These are phyloP conservation scores for Xerus inauris DNA, from an alignment of 2,113 vertebrate genomes.

Conservation along the genomic window DNA sequence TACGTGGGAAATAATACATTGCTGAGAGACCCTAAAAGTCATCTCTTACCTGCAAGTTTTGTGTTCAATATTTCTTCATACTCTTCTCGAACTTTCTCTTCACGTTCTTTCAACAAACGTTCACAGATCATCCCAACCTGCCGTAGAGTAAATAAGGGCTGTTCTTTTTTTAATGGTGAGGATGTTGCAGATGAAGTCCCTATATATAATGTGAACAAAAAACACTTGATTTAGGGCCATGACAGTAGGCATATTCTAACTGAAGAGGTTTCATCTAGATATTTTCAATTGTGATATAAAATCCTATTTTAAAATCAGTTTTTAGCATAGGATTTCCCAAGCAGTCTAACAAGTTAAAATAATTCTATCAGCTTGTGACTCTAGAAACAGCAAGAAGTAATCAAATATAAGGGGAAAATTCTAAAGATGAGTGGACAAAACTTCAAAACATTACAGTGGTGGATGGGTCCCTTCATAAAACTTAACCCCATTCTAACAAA, in stretches of 20 bases:
- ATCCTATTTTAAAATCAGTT: neutral
- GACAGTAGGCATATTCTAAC: neutral
- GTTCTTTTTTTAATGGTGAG: conserved; percentile 97
- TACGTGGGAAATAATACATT: neutral
- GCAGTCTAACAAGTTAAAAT: neutral
- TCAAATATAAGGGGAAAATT: neutral
- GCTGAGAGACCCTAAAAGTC: neutral
- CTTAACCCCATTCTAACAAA: neutral
- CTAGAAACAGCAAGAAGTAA: neutral
- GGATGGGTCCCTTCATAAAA: neutral
- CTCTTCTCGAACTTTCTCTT: conserved; percentile 98
- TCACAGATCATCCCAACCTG: conserved; percentile 99
- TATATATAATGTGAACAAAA: conserved; percentile 74
- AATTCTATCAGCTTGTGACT: neutral
- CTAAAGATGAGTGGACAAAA: neutral
- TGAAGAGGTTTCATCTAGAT: neutral
- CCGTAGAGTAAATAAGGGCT: conserved; percentile 97
- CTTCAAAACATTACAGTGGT: neutral
- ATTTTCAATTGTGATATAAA: neutral
- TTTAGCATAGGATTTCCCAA: neutral
- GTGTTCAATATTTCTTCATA: conserved; percentile 98
- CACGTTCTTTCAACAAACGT: conserved; percentile 98
- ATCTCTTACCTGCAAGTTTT: conserved; percentile 95
- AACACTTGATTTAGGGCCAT: conserved; percentile 39
- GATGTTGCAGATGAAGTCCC: conserved; percentile 92